These are phyloP conservation scores for Brachionus manjavacas DNA, from an alignment of 1,140 invertebrate genomes.

Conservation along the genomic window DNA sequence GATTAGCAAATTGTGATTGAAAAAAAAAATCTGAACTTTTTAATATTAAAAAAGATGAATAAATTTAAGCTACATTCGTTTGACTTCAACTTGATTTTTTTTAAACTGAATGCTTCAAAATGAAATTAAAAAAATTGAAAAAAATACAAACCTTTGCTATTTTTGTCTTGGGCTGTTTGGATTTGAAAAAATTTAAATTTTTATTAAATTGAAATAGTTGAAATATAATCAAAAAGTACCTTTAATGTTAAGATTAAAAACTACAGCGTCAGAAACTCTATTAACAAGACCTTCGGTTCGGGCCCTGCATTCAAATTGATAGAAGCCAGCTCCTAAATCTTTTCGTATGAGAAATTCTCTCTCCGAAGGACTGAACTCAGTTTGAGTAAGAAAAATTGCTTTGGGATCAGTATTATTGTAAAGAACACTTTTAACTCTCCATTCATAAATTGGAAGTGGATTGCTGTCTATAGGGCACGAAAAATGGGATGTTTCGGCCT, in stretches of 20 bases:
- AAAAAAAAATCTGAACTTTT: too few species aligned
- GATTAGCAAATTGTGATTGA: too few species aligned
- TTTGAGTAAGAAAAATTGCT: neutral
- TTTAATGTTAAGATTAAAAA: neutral
- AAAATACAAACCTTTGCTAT: too few species aligned
- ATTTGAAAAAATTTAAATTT: neutral
- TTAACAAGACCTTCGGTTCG: neutral
- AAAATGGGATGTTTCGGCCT: neutral
- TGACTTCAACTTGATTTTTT: too few species aligned
- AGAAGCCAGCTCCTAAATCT: constrained; percentile 7
- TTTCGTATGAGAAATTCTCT: constrained; percentile 21
- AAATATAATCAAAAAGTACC: neutral
- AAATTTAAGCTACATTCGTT: too few species aligned
- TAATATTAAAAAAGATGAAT: too few species aligned
- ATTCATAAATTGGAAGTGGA: neutral
- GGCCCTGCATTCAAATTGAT: constrained; percentile 28
- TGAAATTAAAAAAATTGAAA: too few species aligned
- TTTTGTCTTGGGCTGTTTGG: neutral
- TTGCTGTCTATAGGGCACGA: constrained; percentile 24
- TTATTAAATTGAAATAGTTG: neutral
- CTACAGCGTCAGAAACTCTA: neutral
- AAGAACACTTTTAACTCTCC: constrained; percentile 4
- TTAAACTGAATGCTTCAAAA: too few species aligned
- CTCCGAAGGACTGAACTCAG: neutral
- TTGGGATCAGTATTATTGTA: neutral